Percentiles rank a stretch among this genome's conserved stretches.
Conservation (phyloP, 2,113 vertebrate species). For the Callipepla squamata region DNA sequence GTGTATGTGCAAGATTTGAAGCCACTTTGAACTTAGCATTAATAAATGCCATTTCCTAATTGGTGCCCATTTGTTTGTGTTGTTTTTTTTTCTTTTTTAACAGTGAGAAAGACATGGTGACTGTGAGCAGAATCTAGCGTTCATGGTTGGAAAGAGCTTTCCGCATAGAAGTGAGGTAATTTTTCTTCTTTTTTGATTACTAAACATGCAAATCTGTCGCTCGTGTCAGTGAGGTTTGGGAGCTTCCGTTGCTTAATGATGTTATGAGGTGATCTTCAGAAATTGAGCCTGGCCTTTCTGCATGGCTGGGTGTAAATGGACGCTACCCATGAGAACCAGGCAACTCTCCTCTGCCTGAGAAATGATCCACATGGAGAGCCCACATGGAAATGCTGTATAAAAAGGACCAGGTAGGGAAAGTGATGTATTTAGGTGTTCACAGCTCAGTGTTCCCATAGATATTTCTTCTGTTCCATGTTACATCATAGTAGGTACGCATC, state of each 20-base stretch:
- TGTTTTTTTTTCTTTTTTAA: background rate
- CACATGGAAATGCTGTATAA: rapidly evolving
- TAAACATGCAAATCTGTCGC: background rate
- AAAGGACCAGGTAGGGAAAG: background rate
- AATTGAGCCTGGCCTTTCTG: background rate
- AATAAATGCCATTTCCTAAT: constrained; percentile 51
- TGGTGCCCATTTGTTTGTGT: constrained; percentile 44
- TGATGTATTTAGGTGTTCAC: background rate
- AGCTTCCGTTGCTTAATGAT: background rate
- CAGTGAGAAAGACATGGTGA: constrained; percentile 72
- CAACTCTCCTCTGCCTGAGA: background rate
- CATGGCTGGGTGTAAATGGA: background rate
- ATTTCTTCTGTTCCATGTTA: background rate
- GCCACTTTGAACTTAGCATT: background rate
- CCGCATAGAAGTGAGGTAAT: constrained; percentile 66
- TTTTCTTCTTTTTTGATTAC: background rate
- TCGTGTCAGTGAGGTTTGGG: background rate
- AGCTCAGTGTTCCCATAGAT: background rate
- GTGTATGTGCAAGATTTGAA: constrained; percentile 20
- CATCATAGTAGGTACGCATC: background rate
- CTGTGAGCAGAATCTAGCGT: constrained; percentile 44
- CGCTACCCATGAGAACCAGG: rapidly evolving
- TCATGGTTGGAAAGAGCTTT: constrained; percentile 62
- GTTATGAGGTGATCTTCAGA: background rate
- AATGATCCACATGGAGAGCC: background rate